These are phyloP conservation scores for Oscheius sp. DNA, from an alignment of 2,888 invertebrate genomes.

Conservation along the genomic window DNA sequence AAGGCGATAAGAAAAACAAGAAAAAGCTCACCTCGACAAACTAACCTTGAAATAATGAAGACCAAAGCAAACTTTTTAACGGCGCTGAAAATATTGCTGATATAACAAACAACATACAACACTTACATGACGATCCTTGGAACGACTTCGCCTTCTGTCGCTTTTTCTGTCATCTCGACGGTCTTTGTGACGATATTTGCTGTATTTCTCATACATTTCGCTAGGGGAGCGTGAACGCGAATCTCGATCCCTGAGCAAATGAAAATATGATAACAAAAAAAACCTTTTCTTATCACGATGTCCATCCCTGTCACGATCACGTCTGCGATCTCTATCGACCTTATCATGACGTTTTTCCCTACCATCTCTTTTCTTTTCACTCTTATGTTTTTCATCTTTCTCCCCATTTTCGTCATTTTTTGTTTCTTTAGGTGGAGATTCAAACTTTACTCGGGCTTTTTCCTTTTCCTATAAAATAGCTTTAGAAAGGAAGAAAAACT, in stretches of 20 bases:
- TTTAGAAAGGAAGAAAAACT: too few relatives aligned
- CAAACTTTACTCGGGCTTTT: constrained; percentile 1
- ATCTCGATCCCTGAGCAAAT: not conserved
- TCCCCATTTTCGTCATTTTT: constrained; percentile 6
- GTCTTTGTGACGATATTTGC: not conserved
- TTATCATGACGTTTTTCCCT: not conserved
- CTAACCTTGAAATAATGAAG: constrained; percentile 11
- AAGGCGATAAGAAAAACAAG: not conserved
- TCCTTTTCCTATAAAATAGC: constrained; percentile 1
- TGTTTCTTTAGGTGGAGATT: not conserved
- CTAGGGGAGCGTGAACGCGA: not conserved
- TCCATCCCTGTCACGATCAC: constrained; percentile 1
- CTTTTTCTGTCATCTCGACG: constrained; percentile 9
- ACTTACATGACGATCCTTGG: constrained; percentile 21
- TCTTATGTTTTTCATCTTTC: too few relatives aligned
- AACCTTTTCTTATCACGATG: too few relatives aligned
- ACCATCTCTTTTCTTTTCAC: not conserved
- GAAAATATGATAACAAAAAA: too few relatives aligned
- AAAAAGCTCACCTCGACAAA: constrained; percentile 6
- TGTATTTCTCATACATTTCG: not conserved
- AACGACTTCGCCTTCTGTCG: constrained; percentile 19
- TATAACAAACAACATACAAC: not conserved
- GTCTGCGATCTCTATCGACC: not conserved
- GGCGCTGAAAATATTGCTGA: constrained; percentile 8
- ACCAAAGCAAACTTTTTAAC: constrained; percentile 1